A percentile compares a stretch with the other conserved stretches of the same genome.
Evolutionary conservation across 2,113 vertebrate genomes (phyloP).

Genomic region (Theropithecus gelada): DNA sequence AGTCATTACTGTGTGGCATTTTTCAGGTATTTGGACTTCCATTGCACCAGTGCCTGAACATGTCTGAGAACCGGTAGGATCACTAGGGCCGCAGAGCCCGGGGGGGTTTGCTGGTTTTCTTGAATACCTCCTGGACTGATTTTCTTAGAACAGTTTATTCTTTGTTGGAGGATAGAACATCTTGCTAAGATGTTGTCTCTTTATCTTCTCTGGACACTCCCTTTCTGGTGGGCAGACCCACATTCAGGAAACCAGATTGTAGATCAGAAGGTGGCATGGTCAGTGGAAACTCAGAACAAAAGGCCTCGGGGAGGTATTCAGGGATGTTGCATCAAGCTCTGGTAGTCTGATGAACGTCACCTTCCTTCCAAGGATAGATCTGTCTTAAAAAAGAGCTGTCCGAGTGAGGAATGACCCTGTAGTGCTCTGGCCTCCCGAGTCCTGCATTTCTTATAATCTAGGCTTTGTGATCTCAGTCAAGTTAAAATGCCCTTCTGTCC

Average conservation of each 20-base stretch:
- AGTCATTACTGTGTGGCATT: not conserved
- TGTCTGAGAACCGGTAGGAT: not conserved
- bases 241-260: not conserved
- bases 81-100: not conserved
- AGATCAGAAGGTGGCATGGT: not conserved
- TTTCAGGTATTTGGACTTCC: not conserved
- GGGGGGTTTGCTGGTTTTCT: not conserved
- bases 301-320: not conserved
- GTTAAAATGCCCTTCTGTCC: not conserved
- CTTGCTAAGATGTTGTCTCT: not conserved
- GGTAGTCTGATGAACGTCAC: not conserved
- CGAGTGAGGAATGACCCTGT: not conserved
- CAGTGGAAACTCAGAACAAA: not conserved
- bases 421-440: not conserved
- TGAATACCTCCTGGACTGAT: not conserved
- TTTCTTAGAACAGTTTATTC: slow-evolving; percentile 30
- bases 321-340: not conserved
- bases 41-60: not conserved
- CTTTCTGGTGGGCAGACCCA: not conserved
- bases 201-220: not conserved
- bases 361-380: not conserved
- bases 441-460: not conserved
- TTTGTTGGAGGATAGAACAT: slow-evolving; percentile 4
- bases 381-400: not conserved
- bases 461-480: not conserved